These are phyloP conservation scores for Catharus minimus DNA, from an alignment of 2,113 vertebrate species.

Conservation along the genomic window DNA sequence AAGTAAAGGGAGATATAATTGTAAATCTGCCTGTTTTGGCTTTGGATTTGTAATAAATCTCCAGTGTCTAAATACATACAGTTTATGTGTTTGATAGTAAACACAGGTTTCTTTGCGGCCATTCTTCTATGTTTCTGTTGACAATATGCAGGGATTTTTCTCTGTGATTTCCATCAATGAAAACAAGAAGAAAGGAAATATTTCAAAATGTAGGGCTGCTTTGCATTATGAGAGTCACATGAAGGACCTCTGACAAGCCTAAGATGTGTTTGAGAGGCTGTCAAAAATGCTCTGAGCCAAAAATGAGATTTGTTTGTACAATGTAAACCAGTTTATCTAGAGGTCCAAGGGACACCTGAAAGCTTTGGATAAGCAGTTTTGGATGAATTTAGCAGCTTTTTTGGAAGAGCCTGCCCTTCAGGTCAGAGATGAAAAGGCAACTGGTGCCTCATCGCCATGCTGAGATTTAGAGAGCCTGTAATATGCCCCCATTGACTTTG, in stretches of 20 bases:
- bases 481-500: neutral
- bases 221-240: constrained; percentile 54
- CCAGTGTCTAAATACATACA: constrained; percentile 45
- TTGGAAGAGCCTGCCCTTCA: constrained; percentile 2
- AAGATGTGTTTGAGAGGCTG: constrained; percentile 56
- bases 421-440: neutral
- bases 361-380: constrained; percentile 56
- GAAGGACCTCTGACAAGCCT: constrained; percentile 61
- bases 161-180: constrained; percentile 55
- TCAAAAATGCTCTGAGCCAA: constrained; percentile 62
- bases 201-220: constrained; percentile 50
- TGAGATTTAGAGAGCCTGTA: neutral
- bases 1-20: neutral
- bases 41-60: constrained; percentile 39
- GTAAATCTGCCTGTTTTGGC: constrained; percentile 27
- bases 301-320: constrained; percentile 60
- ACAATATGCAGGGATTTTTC: constrained; percentile 48
- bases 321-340: constrained; percentile 57
- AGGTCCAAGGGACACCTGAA: constrained; percentile 56
- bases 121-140: constrained; percentile 45
- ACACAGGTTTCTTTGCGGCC: neutral
- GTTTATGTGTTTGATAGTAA: constrained; percentile 40
- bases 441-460: neutral
- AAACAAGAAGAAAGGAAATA: constrained; percentile 56
- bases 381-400: constrained; percentile 5